Conservation (phyloP, 2,888 invertebrate species). For the Phalera bucephala region DNA sequence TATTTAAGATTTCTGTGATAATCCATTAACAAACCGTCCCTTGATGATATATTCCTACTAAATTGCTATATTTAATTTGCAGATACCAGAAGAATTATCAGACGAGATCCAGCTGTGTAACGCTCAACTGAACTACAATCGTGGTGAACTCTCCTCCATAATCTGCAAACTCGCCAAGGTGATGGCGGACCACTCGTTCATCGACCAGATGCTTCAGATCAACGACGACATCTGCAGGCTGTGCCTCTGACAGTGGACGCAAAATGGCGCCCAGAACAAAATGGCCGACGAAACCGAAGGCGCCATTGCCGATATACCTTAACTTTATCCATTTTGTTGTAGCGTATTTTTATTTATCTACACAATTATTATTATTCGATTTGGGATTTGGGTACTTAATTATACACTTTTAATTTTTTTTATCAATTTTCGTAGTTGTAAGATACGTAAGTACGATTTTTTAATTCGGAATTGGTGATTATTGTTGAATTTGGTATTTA, state of each 20-base stretch:
- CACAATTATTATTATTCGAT: conserved; percentile 17
- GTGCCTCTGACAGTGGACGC: conserved; percentile 79
- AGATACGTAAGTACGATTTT: conserved; percentile 16
- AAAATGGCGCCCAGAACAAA: conserved; percentile 44
- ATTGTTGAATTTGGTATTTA: conserved; percentile 28
- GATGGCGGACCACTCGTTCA: conserved; percentile 87
- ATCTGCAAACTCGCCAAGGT: conserved; percentile 86
- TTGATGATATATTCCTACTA: too few relatives aligned
- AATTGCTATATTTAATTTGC: conserved; percentile 11
- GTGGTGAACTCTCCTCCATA: conserved; percentile 84
- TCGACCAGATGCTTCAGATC: conserved; percentile 89
- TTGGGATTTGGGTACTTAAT: conserved; percentile 21
- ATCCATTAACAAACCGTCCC: too few relatives aligned
- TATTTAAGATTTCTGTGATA: too few relatives aligned
- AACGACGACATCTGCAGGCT: conserved; percentile 91
- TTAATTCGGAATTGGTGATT: conserved; percentile 22
- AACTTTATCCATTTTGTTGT: conserved; percentile 34
- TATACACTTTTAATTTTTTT: conserved; percentile 27
- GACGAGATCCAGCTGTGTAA: conserved; percentile 87
- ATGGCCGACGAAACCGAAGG: conserved; percentile 36
- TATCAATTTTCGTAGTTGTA: conserved; percentile 26
- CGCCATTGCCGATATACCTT: conserved; percentile 19
- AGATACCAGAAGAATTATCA: conserved; percentile 84
- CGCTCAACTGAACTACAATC: conserved; percentile 87
- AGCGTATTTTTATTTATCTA: conserved; percentile 24